These are phyloP conservation scores for Amphipyra tragopoginis DNA, from an alignment of 2,888 invertebrate genomes.

Conservation along the genomic window DNA sequence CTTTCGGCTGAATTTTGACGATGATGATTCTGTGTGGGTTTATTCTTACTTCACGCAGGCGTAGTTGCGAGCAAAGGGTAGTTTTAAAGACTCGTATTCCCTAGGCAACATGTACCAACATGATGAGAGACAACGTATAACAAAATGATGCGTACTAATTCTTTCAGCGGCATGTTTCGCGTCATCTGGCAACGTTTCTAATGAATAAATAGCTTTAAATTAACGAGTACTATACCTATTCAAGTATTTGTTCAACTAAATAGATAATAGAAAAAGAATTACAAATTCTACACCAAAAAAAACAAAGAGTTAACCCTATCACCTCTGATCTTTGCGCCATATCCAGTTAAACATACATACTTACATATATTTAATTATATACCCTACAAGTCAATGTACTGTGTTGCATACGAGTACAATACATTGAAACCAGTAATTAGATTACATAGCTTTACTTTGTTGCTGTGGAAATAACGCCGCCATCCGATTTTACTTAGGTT, in stretches of 20 bases:
- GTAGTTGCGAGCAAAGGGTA: no score
- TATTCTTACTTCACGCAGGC: no score
- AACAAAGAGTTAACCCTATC: neutral
- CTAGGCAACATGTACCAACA: no score
- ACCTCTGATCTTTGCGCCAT: conserved; percentile 11
- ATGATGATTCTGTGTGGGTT: no score
- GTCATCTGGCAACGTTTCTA: no score
- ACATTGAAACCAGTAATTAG: conserved; percentile 20
- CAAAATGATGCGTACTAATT: no score
- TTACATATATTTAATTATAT: neutral
- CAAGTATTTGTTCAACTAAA: neutral
- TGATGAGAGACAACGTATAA: no score
- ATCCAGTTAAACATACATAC: neutral
- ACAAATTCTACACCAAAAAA: neutral
- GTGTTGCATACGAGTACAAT: conserved; percentile 11
- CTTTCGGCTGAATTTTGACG: no score
- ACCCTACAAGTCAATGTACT: conserved; percentile 30
- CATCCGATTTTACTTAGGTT: neutral
- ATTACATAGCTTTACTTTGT: conserved; percentile 7
- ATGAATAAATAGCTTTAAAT: no score
- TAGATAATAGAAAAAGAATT: neutral
- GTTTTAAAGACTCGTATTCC: no score
- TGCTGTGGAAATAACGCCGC: neutral
- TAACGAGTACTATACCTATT: neutral
- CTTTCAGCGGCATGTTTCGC: no score